These are phyloP conservation scores for Dastarcus helophoroides DNA, from an alignment of 2,888 invertebrate genomes.

Conservation along the genomic window DNA sequence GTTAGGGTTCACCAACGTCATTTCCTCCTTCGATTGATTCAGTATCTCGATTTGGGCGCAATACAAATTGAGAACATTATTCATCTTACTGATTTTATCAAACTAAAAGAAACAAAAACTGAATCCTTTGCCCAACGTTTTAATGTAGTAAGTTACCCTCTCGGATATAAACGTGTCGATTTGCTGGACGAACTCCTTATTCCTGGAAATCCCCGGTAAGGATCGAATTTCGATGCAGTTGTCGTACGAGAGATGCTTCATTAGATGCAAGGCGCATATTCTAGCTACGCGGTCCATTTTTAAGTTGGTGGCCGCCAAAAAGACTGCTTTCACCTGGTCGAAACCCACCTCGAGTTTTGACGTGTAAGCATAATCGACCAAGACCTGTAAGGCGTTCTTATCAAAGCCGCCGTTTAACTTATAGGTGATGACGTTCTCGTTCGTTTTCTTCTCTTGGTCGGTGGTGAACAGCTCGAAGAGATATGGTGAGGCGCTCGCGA, in stretches of 20 bases:
- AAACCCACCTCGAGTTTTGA: constrained; percentile 47
- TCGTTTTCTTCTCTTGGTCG: constrained; percentile 40
- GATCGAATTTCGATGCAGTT: constrained; percentile 50
- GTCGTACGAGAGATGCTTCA: constrained; percentile 49
- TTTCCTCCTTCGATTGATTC: constrained; percentile 58
- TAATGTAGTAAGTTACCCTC: constrained; percentile 41
- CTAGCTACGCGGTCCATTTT: constrained; percentile 63
- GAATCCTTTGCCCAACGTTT: background rate
- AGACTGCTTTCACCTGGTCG: constrained; percentile 53
- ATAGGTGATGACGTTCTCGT: constrained; percentile 43
- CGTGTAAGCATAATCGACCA: constrained; percentile 77
- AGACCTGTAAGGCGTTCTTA: constrained; percentile 55
- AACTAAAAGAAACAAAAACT: constrained; percentile 40
- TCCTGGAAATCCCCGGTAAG: constrained; percentile 47
- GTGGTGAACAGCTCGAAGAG: constrained; percentile 61
- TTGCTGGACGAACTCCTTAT: constrained; percentile 47
- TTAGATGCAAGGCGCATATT: constrained; percentile 59
- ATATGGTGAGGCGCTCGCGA: constrained; percentile 68
- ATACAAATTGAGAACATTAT: constrained; percentile 52
- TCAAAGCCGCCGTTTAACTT: constrained; percentile 54
- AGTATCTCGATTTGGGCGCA: constrained; percentile 63
- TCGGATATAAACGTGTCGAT: constrained; percentile 61
- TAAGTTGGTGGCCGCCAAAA: constrained; percentile 66
- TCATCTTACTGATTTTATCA: constrained; percentile 49
- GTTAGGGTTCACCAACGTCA: constrained; percentile 45